Evolutionary conservation across 2,113 vertebrate species (phyloP), one percentile per base, ranked within the genome.

Genomic region (Misgurnus mizolepis): DNA sequence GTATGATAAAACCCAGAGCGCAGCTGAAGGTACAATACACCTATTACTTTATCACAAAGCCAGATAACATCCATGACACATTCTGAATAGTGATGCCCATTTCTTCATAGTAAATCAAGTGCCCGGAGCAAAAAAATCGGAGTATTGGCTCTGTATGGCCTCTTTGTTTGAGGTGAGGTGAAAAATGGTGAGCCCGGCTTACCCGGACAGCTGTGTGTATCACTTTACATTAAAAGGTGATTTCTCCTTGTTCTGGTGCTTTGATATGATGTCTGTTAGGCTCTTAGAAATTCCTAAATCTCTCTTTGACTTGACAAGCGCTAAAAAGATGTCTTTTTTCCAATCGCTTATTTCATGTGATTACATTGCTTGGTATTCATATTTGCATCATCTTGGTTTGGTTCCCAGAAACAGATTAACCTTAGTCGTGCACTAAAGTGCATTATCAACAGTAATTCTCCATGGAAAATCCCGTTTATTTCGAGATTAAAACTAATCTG

Each of bases 191-290:
- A 64, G 60, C n/a, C 55, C 40, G 27, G 53, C 43, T 74, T 12
- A 61, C n/a, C 40, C 40, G 17, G 71, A 74, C 71, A 74, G 71
- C 71, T 74, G 71, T 45, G 60, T 49, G 27, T 64, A 76, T 76
- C 73, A 64, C 43, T 56, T 77, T 61, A 69, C 58, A 77, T 56
- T 41, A 60, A 69, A 56, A 76, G 64, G 27, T n/a, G 58, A 66
- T 65, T 70, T 70, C 58, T 58, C 34, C 50, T 67, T 4, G 47
- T 65, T 11, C 40, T 80, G 47, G 22, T 5, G 56, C 41, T 60
- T 79, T 61, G 67, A 79, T 69, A 64, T 60, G 41, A 47, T 78
- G 69, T 61, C 18, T 55, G 77, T 79, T 79, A 34, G 64, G 45
- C 76, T 82, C 76, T 69, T 76, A 70, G 72, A 67, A 80, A 71